Conservation (phyloP, 1,140 invertebrate species). For the Drosophila mauritiana region DNA sequence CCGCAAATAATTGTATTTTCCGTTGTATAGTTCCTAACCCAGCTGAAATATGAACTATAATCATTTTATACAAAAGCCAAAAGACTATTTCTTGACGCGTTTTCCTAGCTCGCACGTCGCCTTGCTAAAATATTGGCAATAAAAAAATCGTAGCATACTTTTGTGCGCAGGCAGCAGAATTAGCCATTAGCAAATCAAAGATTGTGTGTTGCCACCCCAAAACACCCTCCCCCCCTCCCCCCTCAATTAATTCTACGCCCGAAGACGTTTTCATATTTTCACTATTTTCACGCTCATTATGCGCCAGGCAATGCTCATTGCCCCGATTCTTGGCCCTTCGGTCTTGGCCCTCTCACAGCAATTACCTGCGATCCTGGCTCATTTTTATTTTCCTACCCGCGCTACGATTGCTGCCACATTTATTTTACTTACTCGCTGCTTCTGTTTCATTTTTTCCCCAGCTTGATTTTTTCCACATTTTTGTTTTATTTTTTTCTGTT, state of each 20-base stretch:
- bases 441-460: conserved; percentile 2
- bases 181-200: conserved; percentile 60
- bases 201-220: conserved; percentile 23
- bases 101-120: not conserved
- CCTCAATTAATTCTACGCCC: conserved; percentile 14
- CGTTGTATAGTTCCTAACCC: too few relatives aligned
- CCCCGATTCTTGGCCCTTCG: conserved; percentile 25
- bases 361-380: conserved; percentile 67
- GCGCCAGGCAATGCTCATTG: conserved; percentile 57
- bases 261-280: conserved; percentile 70
- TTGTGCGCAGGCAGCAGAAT: conserved; percentile 30
- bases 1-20: too few relatives aligned
- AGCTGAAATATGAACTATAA: too few relatives aligned
- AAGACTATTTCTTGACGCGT: too few relatives aligned
- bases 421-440: conserved; percentile 66
- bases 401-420: conserved; percentile 55
- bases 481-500: conserved; percentile 4
- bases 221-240: too few relatives aligned
- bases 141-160: conserved; percentile 27
- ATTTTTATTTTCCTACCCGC: conserved; percentile 53
- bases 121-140: conserved; percentile 6
- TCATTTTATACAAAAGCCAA: too few relatives aligned
- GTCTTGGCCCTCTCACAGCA: conserved; percentile 57
- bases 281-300: conserved; percentile 82
- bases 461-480: not conserved